Base-by-base conservation (phyloP, 2,797 vertebrate genomes). In the Pogoniulus pusillus region DNA sequence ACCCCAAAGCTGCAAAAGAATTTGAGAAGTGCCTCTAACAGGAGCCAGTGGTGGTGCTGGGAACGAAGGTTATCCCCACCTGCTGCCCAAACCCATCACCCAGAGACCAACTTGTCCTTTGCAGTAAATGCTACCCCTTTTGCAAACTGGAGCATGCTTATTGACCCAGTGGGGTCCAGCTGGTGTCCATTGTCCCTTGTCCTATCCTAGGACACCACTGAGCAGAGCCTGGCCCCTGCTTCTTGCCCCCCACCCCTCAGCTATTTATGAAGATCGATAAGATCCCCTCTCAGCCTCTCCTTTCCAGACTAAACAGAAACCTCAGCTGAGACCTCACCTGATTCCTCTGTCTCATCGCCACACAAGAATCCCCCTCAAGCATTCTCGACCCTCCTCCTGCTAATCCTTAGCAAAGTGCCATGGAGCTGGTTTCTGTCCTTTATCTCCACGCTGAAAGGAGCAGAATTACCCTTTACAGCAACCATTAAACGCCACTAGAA, bases 401-500 rank as follows among this genome's bases (percentile, higher is more conserved):
- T 94, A 94, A 94, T 94, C 71, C 63, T 87, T 84, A 64, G 65
- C 60, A 92, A 94, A 94, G 92, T 84, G 94, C 66, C 90, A 75
- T 62, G 47, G 55, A 95, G 64, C 45, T 89, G 22, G 70, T 85
- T 94, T 62, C 62, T 84, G 73, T 58, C 17, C 62, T 86, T 89
- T 92, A 82, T 94, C 77, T 91, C 45, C 57, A 91, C 87, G 58
- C 2, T 78, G 84, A 95, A 96, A 41, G 96, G 93, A 94, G 15
- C 27, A 94, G 94, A 96, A 95, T 93, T 92, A 94, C 91, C 94
- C 87, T 91, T 97, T 96, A 92, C 71, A 94, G 57, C 51, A 51
- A 65, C 35, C 26, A 89, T 93, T 94, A 92, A 74, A 41, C 41
- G 92, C 90, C 18, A 88, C 92, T 96, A 93, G 89, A 95, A 94